Conservation (phyloP, 2,113 vertebrate species). For the Rhea americana region DNA sequence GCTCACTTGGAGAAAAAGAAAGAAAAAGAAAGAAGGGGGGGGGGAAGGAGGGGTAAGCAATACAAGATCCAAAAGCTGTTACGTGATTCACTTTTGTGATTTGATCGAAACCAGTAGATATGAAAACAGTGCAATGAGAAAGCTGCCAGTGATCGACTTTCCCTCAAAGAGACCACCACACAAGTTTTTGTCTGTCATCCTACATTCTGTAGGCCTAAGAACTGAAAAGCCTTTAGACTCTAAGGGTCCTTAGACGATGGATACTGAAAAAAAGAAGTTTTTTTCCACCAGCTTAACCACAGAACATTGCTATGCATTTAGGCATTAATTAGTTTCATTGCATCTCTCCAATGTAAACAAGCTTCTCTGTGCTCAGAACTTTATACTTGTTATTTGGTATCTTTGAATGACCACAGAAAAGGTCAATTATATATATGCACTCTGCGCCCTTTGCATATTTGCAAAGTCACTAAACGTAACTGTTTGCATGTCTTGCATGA, state of each 20-base stretch:
- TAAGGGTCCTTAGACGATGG: neutral
- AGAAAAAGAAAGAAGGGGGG: no score
- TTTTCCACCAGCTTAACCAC: neutral
- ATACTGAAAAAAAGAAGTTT: neutral
- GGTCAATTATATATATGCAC: neutral
- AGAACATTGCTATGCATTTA: neutral
- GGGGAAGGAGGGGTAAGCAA: neutral
- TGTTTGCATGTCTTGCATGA: neutral
- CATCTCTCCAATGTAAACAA: neutral
- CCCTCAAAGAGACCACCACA: neutral
- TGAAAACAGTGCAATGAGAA: neutral
- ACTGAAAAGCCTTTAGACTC: neutral
- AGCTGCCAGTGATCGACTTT: neutral
- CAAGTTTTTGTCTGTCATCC: neutral
- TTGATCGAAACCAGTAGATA: neutral
- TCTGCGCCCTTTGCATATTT: neutral
- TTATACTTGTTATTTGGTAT: neutral
- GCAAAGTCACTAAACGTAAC: neutral
- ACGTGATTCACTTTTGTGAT: neutral
- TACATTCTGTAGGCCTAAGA: neutral
- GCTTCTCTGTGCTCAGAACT: neutral
- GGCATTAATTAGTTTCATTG: neutral
- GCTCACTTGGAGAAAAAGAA: neutral
- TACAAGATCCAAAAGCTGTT: neutral
- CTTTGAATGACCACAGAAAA: neutral